Evolutionary conservation across 2,797 vertebrate genomes (phyloP), one percentile per base, ranked within the genome.

Genomic region (Lepus townsendii): DNA sequence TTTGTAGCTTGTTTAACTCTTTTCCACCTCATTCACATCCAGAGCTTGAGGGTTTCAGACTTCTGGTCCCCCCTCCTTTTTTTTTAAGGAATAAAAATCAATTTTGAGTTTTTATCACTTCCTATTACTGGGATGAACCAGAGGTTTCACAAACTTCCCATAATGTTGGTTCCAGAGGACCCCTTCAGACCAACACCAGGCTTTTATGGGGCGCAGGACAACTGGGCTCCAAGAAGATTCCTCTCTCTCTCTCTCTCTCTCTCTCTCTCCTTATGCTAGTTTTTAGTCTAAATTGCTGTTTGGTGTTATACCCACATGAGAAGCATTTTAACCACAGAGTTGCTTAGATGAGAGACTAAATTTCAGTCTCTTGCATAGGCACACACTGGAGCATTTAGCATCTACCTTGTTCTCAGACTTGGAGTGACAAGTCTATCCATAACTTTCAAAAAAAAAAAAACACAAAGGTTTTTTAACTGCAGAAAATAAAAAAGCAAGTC

Each of bases 401-500:
- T 83, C 79, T 66, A 66, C n/a, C 27, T 52, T 78, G 27, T 69
- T 57, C 63, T 30, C 60, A 42, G 83, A 32, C 14, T 60, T 17
- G 83, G 60, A 79, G 26, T 88, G 47, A 69, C 22, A 68, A 69
- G 8, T 60, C 57, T 91, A 35, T 27, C 47, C n/a, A 85, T 90
- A 6, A 47, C 12, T 77, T 86, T 90, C 50, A 32, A 32, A 32
- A 32, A 32, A 32, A 84, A 65, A 93, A 26, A 82, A 76, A 91
- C 32, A 32, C 32, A 24, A 66, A 27, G 32, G 2, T 75, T 27
- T 27, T 77, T 16, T 30, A 80, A 65, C 1, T 50, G 24, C 10
- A 87, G 62, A 75, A 91, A 95, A 72, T 80, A 47, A 47, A 90
- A 96, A 77, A 19, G 22, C 2, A 54, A 72, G 17, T 9, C 65